Conservation (phyloP, 2,113 vertebrate species). For the Salvelinus alpinus region DNA sequence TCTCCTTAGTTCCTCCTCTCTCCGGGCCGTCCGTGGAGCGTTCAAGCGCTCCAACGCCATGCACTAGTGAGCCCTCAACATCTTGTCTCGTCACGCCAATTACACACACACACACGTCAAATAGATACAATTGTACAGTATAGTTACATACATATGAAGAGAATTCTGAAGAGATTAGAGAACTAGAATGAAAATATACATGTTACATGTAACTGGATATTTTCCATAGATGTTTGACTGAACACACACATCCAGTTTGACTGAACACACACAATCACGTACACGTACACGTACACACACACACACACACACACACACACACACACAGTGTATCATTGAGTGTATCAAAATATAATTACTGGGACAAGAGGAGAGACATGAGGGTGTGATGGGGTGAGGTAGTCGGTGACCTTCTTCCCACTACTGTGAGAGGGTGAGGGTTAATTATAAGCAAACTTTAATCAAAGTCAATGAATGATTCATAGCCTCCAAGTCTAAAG, state of each 20-base stretch:
- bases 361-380: neutral
- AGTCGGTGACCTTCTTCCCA: constrained; percentile 3
- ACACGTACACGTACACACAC: neutral
- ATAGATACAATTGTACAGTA: too few species aligned
- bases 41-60: constrained; percentile 72
- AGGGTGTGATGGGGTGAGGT: neutral
- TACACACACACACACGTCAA: constrained; percentile 47
- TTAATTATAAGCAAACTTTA: constrained; percentile 73
- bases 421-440: constrained; percentile 58
- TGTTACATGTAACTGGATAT: too few species aligned
- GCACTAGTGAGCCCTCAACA: constrained; percentile 72
- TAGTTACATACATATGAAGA: too few species aligned
- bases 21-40: constrained; percentile 68
- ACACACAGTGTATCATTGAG: neutral
- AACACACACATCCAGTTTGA: too few species aligned
- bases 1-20: constrained; percentile 64
- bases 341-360: neutral
- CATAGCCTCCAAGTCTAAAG: constrained; percentile 61
- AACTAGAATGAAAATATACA: too few species aligned
- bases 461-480: constrained; percentile 71
- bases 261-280: neutral
- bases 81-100: constrained; percentile 81
- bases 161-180: too few species aligned
- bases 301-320: neutral
- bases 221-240: too few species aligned